Percentiles rank a stretch among this genome's conserved stretches.
These are phyloP conservation scores for Cariama cristata DNA, from an alignment of 2,113 vertebrate species.

Conservation along the genomic window DNA sequence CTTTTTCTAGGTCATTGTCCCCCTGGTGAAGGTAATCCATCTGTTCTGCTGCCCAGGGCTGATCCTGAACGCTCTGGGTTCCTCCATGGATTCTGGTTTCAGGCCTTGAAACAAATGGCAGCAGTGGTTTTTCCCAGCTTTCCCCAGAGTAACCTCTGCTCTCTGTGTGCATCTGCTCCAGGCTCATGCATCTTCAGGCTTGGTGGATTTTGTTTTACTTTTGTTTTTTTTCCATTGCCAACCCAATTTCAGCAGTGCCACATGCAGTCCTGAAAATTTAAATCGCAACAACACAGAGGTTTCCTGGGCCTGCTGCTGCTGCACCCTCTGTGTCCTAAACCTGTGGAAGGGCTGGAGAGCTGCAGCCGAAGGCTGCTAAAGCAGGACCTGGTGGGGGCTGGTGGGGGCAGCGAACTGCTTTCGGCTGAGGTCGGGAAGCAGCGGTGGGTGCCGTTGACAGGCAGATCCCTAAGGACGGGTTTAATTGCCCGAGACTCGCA, in stretches of 20 bases:
- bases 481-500: fast-evolving
- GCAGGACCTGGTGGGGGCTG: not conserved
- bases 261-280: not conserved
- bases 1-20: not conserved
- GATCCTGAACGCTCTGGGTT: fast-evolving
- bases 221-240: not conserved
- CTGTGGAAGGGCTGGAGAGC: not conserved
- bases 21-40: not conserved
- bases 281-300: too few species aligned
- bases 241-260: not conserved
- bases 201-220: not conserved
- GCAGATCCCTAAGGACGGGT: too few species aligned
- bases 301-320: not conserved
- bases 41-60: not conserved
- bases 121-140: not conserved
- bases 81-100: not conserved
- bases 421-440: not conserved
- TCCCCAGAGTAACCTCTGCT: not conserved
- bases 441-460: not conserved
- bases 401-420: too few species aligned
- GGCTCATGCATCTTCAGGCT: not conserved
- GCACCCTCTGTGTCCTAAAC: fast-evolving
- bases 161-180: not conserved
- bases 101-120: fast-evolving
- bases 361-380: not conserved